Evolutionary conservation across 2,888 invertebrate genomes (phyloP).

Genomic region (Tachystola acroxantha): DNA sequence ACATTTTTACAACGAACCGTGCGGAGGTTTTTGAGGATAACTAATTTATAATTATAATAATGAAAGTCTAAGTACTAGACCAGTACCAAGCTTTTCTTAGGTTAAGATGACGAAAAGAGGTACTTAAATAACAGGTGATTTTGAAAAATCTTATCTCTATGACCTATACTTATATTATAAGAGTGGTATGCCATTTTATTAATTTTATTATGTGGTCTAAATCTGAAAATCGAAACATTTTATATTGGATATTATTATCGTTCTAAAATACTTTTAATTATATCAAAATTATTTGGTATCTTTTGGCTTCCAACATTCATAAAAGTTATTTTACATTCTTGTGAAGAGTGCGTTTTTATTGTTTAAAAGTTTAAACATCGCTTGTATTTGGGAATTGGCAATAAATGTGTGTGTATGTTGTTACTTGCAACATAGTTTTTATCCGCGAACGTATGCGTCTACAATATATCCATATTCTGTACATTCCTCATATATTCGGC

Average conservation of each 20-base stretch:
- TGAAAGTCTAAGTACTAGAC: background rate
- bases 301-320: conserved; percentile 35
- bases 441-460: background rate
- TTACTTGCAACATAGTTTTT: background rate
- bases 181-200: background rate
- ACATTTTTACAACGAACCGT: conserved; percentile 66
- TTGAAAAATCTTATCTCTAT: background rate
- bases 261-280: background rate
- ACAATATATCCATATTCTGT: background rate
- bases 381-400: conserved; percentile 48
- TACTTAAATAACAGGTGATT: background rate
- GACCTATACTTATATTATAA: background rate
- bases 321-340: conserved; percentile 31
- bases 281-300: conserved; percentile 4
- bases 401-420: conserved; percentile 38
- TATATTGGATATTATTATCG: too few relatives aligned
- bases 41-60: background rate
- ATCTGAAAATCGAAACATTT: too few relatives aligned
- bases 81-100: background rate
- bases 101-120: background rate
- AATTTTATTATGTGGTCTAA: too few relatives aligned
- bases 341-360: conserved; percentile 30
- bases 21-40: background rate
- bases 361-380: conserved; percentile 11
- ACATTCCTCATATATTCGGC: conserved; percentile 13